These are phyloP conservation scores for Monomorium pharaonis DNA, from an alignment of 1,140 invertebrate genomes.

Conservation along the genomic window DNA sequence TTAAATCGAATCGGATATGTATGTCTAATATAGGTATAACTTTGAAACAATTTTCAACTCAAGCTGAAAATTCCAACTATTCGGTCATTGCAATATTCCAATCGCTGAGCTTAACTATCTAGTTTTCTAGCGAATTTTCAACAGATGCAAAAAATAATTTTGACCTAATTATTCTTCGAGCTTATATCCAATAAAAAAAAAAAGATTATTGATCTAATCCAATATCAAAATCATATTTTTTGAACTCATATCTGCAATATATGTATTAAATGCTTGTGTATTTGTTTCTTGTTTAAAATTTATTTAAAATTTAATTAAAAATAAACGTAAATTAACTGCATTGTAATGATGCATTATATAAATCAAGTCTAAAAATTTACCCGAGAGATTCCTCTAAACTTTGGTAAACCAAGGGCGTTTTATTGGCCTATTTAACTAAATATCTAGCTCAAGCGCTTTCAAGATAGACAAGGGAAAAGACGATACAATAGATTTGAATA, in stretches of 20 bases:
- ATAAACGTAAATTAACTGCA: not conserved
- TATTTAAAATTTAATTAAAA: no score
- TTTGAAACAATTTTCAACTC: not conserved
- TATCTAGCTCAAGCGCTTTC: not conserved
- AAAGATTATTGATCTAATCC: not conserved
- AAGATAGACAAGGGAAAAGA: not conserved
- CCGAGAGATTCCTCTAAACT: not conserved
- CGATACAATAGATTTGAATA: not conserved
- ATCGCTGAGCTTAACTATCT: not conserved
- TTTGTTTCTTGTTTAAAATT: not conserved
- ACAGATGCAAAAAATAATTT: not conserved
- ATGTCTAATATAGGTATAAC: not conserved
- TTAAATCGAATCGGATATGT: not conserved
- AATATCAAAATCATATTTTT: not conserved
- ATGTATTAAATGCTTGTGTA: not conserved
- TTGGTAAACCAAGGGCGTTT: not conserved
- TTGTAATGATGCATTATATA: not conserved
- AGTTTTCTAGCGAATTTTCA: not conserved
- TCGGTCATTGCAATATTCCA: not conserved
- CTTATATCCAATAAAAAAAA: not conserved
- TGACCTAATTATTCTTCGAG: not conserved
- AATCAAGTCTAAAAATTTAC: not conserved
- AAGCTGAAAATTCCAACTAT: not conserved
- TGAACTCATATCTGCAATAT: not conserved
- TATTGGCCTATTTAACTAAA: not conserved